These are phyloP conservation scores for Lutraria lutraria DNA, from an alignment of 2,888 invertebrate species.

Conservation along the genomic window DNA sequence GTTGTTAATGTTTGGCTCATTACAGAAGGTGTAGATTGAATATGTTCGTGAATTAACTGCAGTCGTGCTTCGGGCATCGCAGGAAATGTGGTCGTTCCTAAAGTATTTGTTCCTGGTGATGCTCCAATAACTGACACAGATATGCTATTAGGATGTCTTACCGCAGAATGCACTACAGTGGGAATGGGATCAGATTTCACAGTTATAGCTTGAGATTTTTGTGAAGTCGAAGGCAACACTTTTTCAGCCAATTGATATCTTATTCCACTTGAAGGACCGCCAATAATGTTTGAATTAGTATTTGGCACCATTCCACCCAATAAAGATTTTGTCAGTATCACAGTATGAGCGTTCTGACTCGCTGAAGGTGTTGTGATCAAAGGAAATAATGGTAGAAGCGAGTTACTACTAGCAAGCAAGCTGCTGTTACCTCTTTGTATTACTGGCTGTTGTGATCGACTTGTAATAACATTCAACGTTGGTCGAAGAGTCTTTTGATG, in stretches of 20 bases:
- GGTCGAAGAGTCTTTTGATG: neutral
- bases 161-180: neutral
- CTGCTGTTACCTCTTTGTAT: neutral
- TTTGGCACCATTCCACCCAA: neutral
- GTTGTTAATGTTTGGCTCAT: neutral
- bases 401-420: neutral
- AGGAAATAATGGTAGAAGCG: neutral
- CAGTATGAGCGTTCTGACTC: no score
- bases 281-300: neutral
- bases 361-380: neutral
- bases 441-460: neutral
- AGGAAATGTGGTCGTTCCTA: neutral
- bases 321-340: neutral
- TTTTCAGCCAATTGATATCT: neutral
- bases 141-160: neutral
- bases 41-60: neutral
- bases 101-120: neutral
- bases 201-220: neutral
- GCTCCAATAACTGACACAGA: neutral
- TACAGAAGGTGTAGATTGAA: neutral
- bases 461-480: neutral
- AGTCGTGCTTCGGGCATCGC: neutral
- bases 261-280: neutral
- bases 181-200: neutral
- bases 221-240: neutral